Conservation (phyloP, 1,140 invertebrate species). For the Sweltsa coloradensis region DNA sequence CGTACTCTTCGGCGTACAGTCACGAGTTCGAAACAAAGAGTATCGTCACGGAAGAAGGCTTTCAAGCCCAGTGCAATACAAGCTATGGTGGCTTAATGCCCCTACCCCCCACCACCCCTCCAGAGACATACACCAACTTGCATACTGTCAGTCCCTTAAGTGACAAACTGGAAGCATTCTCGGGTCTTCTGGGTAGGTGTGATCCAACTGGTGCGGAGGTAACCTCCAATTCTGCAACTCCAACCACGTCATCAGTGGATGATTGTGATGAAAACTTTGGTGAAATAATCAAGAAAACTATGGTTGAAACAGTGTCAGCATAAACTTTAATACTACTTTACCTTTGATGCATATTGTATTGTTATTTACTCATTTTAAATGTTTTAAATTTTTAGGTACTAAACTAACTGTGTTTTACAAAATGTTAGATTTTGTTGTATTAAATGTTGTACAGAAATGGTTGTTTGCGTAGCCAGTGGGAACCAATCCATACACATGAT, state of each 20-base stretch:
- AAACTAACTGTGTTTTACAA: too few species aligned
- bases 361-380: too few species aligned
- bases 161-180: slow-evolving; percentile 52
- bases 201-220: slow-evolving; percentile 13
- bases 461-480: too few species aligned
- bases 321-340: too few species aligned
- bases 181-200: slow-evolving; percentile 34
- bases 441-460: too few species aligned
- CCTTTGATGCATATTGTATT: too few species aligned
- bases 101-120: slow-evolving; percentile 30
- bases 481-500: too few species aligned
- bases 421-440: too few species aligned
- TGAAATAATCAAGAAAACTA: slow-evolving; percentile 85
- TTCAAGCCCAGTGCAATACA: slow-evolving; percentile 13
- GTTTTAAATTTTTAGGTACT: too few species aligned
- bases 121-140: slow-evolving; percentile 36
- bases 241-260: slow-evolving; percentile 24
- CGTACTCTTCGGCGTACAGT: slow-evolving; percentile 5
- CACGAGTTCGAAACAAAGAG: slow-evolving; percentile 21
- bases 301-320: slow-evolving; percentile 79
- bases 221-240: slow-evolving; percentile 15
- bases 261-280: slow-evolving; percentile 68
- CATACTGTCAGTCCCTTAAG: slow-evolving; percentile 34
- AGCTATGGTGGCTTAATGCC: slow-evolving; percentile 12
- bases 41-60: slow-evolving; percentile 25